phyloP scores from a whole-genome alignment of 2,888 invertebrate species.

The Trichogramma dendrolimi region DNA sequence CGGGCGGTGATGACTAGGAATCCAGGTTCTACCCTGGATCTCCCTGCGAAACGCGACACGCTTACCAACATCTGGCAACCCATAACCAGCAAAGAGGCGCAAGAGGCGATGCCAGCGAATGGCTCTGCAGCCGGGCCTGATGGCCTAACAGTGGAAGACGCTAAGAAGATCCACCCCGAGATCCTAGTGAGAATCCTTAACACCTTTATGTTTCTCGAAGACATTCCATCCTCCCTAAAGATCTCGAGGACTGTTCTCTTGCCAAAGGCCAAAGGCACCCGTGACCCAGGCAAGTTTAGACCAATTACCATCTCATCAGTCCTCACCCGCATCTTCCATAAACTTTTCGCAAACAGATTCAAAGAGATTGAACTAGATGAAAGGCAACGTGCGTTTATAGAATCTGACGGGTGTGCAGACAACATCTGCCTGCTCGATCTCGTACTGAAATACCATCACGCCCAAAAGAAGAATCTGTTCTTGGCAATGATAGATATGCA shows the following conservation, averaged over 20 bases:
- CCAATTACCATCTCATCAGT: slow-evolving; percentile 6
- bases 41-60: background rate
- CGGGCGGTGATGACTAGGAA: background rate
- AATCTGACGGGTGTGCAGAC: background rate
- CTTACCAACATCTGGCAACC: background rate
- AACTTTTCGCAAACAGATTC: background rate
- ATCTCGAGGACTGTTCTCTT: background rate
- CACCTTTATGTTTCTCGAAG: background rate
- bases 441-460: background rate
- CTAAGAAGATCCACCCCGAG: background rate
- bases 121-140: slow-evolving; percentile 4
- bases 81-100: background rate
- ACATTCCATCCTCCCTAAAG: background rate
- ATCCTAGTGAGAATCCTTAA: background rate
- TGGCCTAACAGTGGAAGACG: background rate
- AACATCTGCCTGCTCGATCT: slow-evolving; percentile 1
- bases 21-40: background rate
- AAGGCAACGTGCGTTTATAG: slow-evolving; percentile 1
- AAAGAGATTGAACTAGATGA: background rate
- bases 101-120: background rate
- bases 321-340: background rate
- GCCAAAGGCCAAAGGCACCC: background rate
- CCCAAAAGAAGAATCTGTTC: background rate
- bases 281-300: slow-evolving; percentile 3
- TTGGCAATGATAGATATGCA: slow-evolving; percentile 25